Evolutionary conservation across 2,113 vertebrate species (phyloP).

Genomic region (Anhinga anhinga): DNA sequence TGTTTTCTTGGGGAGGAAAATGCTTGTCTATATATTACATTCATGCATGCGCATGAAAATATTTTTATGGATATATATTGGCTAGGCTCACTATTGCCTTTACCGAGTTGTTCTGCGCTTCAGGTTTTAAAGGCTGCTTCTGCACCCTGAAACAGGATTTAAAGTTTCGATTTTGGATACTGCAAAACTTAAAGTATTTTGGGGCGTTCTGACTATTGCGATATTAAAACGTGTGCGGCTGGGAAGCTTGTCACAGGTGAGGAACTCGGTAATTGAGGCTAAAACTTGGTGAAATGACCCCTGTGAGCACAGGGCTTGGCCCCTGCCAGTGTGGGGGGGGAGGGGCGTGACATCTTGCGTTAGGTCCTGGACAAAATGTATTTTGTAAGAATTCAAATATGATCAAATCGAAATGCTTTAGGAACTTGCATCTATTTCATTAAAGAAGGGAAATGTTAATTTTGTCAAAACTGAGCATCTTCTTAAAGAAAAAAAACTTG

Average conservation of each 20-base stretch:
- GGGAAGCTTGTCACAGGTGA: neutral
- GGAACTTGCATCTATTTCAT: fast-evolving
- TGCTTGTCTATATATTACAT: neutral
- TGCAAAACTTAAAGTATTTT: neutral
- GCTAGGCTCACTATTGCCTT: neutral
- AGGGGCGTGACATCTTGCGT: neutral
- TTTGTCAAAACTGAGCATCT: neutral
- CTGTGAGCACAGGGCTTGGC: neutral
- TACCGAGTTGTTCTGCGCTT: neutral
- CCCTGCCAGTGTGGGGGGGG: fast-evolving
- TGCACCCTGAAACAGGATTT: neutral
- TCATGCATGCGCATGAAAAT: fast-evolving
- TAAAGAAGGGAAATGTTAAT: neutral
- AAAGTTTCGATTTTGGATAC: neutral
- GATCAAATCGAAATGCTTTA: fast-evolving
- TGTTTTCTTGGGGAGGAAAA: neutral
- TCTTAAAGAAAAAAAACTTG: neutral
- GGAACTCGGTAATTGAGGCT: fast-evolving
- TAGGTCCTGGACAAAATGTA: neutral
- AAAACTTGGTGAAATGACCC: neutral
- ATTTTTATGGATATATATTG: no score
- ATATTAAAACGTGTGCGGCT: fast-evolving
- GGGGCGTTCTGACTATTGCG: fast-evolving
- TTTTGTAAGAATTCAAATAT: neutral
- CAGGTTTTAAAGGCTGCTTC: neutral